These are phyloP conservation scores for Micoletzkya japonica DNA, from an alignment of 2,888 invertebrate genomes.

Conservation along the genomic window DNA sequence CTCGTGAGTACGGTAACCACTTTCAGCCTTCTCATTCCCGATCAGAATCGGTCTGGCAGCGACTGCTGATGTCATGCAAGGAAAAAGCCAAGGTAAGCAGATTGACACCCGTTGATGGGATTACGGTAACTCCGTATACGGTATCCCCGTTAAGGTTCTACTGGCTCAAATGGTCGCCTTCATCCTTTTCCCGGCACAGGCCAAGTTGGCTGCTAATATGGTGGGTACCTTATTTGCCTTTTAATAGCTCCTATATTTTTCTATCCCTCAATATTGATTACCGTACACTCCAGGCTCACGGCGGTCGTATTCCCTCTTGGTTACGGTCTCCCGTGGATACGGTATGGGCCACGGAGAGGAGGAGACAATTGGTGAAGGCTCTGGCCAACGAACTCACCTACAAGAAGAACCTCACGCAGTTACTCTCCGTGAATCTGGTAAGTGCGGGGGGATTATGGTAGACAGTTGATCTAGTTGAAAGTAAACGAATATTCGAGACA, in stretches of 20 bases:
- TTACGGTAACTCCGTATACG: too few species aligned
- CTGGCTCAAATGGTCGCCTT: conserved; percentile 57
- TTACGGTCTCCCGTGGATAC: conserved; percentile 19
- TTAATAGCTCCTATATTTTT: background rate
- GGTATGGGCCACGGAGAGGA: conserved; percentile 34
- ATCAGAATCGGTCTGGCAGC: conserved; percentile 38
- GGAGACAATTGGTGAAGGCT: conserved; percentile 32
- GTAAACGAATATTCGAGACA: background rate
- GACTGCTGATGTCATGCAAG: conserved; percentile 35
- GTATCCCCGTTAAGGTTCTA: conserved; percentile 29
- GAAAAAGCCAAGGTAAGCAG: too few species aligned
- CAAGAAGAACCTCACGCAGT: conserved; percentile 31
- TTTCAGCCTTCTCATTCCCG: conserved; percentile 25
- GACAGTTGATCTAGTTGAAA: background rate
- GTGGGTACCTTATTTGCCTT: background rate
- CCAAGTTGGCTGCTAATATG: conserved; percentile 32
- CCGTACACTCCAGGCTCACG: background rate
- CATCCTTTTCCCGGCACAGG: conserved; percentile 49
- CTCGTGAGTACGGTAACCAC: background rate
- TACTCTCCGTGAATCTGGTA: conserved; percentile 39
- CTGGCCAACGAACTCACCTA: conserved; percentile 34
- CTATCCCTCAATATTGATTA: background rate
- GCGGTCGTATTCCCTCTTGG: background rate
- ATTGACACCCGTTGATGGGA: too few species aligned
- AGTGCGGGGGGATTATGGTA: too few species aligned